Conservation (phyloP, 2,888 invertebrate species). For the Phlogophora meticulosa region DNA sequence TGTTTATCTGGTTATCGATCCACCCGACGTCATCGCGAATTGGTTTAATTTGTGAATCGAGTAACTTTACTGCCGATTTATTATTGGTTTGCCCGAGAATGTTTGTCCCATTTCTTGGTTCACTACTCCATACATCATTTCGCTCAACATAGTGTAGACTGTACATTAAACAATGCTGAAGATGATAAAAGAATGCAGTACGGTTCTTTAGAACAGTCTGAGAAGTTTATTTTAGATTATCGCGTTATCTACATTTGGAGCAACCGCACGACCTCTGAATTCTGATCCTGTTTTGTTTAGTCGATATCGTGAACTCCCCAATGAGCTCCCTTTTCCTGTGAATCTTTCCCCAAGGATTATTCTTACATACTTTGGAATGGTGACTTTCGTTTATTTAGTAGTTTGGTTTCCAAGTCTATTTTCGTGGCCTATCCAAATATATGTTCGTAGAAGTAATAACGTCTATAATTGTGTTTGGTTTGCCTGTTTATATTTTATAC, state of each 20-base stretch:
- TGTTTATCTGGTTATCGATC: conserved; percentile 88
- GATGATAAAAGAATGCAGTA: conserved; percentile 10
- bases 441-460: conserved; percentile 1
- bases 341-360: conserved; percentile 56
- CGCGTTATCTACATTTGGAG: conserved; percentile 58
- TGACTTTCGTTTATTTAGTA: conserved; percentile 46
- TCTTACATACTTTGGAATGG: conserved; percentile 38
- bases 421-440: conserved; percentile 23
- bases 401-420: conserved; percentile 41
- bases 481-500: conserved; percentile 1
- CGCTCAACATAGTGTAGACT: conserved; percentile 1
- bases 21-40: conserved; percentile 73
- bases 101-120: conserved; percentile 34
- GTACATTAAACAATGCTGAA: neutral
- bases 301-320: conserved; percentile 54
- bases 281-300: conserved; percentile 58
- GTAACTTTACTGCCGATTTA: conserved; percentile 65
- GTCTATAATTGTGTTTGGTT: conserved; percentile 8
- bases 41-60: conserved; percentile 72
- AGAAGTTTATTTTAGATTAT: conserved; percentile 45
- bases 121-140: conserved; percentile 10
- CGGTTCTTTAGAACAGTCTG: conserved; percentile 11
- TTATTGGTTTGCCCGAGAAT: conserved; percentile 50
- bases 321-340: conserved; percentile 44
- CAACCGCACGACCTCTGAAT: conserved; percentile 58